Evolutionary conservation across 2,797 vertebrate genomes (phyloP).

Genomic region (Anableps anableps): DNA sequence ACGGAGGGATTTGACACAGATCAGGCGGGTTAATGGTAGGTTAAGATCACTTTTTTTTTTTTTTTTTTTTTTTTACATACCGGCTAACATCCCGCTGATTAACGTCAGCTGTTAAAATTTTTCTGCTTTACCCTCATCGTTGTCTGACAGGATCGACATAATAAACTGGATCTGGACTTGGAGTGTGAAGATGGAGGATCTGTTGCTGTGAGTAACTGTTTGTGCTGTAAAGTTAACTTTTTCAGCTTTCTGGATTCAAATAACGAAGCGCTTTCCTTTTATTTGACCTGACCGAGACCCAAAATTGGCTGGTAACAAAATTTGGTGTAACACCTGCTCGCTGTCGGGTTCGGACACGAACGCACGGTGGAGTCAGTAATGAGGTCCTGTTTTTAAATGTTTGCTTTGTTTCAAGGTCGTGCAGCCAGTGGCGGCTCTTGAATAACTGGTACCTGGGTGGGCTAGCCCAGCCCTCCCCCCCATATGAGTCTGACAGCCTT

Average conservation of each 20-base stretch:
- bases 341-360: too few species aligned
- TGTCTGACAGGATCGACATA: conserved; percentile 64
- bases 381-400: neutral
- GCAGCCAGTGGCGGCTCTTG: neutral
- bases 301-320: neutral
- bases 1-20: neutral
- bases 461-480: neutral
- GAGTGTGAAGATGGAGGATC: conserved; percentile 61
- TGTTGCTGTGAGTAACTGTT: conserved; percentile 54
- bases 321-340: neutral
- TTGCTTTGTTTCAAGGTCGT: neutral
- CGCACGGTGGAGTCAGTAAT: too few species aligned
- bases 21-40: conserved; percentile 41
- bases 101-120: neutral
- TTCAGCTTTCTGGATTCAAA: neutral
- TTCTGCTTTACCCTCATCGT: neutral
- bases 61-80: neutral
- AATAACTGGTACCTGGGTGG: neutral
- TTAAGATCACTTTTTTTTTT: neutral
- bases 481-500: too few species aligned
- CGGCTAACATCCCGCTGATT: too few species aligned
- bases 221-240: neutral
- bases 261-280: neutral
- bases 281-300: neutral
- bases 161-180: conserved; percentile 57